Conservation (phyloP, 2,113 vertebrate species). For the Alethe diademata region DNA sequence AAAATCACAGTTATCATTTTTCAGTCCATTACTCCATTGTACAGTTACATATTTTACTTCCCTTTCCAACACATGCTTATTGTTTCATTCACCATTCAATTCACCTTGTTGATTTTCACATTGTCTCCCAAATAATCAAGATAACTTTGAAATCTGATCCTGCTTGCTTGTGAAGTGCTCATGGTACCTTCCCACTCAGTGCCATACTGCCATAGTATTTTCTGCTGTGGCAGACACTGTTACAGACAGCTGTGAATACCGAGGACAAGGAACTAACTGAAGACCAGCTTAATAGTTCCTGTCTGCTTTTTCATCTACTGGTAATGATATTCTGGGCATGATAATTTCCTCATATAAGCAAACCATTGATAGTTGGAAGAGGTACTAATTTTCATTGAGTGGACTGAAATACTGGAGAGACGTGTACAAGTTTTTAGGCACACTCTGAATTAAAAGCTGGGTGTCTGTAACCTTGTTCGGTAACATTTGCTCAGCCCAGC, state of each 20-base stretch:
- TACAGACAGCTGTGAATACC: not conserved
- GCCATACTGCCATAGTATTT: not conserved
- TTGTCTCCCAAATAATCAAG: not conserved
- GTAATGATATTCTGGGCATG: not conserved
- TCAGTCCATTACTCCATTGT: not conserved
- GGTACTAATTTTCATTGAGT: not conserved
- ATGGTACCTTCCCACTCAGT: not conserved
- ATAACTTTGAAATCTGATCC: not conserved
- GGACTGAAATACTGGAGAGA: not conserved
- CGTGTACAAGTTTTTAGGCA: not conserved
- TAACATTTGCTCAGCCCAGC: not conserved
- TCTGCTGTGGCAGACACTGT: not conserved
- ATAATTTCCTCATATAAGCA: not conserved
- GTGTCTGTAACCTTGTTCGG: not conserved
- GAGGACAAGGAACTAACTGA: not conserved
- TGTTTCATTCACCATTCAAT: not conserved
- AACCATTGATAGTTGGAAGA: not conserved
- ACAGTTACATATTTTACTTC: not conserved
- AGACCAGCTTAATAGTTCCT: not conserved
- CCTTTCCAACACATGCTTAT: not conserved
- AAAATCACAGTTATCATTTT: not conserved
- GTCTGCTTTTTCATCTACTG: not conserved
- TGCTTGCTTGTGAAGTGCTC: not conserved
- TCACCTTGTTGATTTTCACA: not conserved
- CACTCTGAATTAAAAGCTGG: not conserved